Base-by-base conservation (phyloP, 2,888 invertebrate genomes). In the Heliconius aoede region DNA sequence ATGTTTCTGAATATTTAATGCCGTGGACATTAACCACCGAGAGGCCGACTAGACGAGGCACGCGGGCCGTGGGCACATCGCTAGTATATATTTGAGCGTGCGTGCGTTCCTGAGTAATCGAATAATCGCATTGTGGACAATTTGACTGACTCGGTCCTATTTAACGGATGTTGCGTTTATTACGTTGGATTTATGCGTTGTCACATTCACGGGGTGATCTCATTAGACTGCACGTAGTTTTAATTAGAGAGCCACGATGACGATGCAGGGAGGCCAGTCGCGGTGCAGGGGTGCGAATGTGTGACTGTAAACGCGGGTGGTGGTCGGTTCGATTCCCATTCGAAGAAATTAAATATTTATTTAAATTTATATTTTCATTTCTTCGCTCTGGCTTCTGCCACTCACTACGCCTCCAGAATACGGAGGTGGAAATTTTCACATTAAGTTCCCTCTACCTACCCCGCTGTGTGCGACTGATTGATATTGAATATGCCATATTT, bases 81-180 rank as follows among this genome's bases (percentile, higher is more conserved):
- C 58, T 73, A 82, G 81, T 82, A 79, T 82, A 84, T 79, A 71
- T 86, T 85, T 82, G 83, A 84, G 83, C 82, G 84, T 86, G 86
- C 83, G 85, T 85, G 90, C 86, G 88, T 78, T 78, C 79, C n/a
- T n/a, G 73, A 71, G 88, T 90, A 92, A 92, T 90, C 89, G 88
- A 91, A 91, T 93, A 92, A 93, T 93, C 91, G 91, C 89, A 91
- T 91, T 92, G 91, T 91, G 91, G 89, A 89, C 90, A 88, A 91
- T 92, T 92, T 91, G 90, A 92, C 90, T 90, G 91, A 91, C 89
- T 90, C 89, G 86, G 85, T 85, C 88, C 87, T 91, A 90, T 92
- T 91, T 91, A 91, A 91, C 88, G 91, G 87, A 89, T 84, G 84
- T 86, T 89, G 91, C 90, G 89, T 91, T 93, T 92, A 92, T 93